phyloP scores from a whole-genome alignment of 2,113 vertebrate species.

The Cavia aperea region DNA sequence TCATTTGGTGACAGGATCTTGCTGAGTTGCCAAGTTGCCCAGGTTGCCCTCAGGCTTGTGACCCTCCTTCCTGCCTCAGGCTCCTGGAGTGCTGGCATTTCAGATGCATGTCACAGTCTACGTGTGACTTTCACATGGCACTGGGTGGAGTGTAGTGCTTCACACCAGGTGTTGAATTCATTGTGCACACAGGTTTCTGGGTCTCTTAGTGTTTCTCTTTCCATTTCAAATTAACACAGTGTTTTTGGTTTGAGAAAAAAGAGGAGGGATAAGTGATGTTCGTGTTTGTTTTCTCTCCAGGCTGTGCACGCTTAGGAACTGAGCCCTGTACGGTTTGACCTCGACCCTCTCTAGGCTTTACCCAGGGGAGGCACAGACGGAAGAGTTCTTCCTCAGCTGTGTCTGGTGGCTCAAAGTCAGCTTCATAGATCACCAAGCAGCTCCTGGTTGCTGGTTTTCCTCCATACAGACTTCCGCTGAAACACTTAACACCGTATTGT shows the following conservation, averaged over 20 bases:
- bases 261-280: neutral
- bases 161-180: neutral
- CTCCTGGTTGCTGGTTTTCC: neutral
- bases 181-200: neutral
- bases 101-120: neutral
- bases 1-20: neutral
- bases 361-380: neutral
- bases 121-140: neutral
- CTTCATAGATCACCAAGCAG: neutral
- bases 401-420: neutral
- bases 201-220: neutral
- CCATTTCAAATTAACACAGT: neutral
- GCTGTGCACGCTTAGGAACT: neutral
- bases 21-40: neutral
- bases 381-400: neutral
- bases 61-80: neutral
- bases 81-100: neutral
- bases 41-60: neutral
- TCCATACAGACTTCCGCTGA: neutral
- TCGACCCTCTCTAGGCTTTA: neutral
- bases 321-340: neutral
- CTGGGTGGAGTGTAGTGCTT: neutral
- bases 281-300: neutral
- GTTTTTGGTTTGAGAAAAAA: constrained; percentile 9
- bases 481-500: neutral